Percentiles rank a stretch among this genome's conserved stretches.
Conservation (phyloP, 2,797 vertebrate genomes). For the Pristis pectinata region DNA sequence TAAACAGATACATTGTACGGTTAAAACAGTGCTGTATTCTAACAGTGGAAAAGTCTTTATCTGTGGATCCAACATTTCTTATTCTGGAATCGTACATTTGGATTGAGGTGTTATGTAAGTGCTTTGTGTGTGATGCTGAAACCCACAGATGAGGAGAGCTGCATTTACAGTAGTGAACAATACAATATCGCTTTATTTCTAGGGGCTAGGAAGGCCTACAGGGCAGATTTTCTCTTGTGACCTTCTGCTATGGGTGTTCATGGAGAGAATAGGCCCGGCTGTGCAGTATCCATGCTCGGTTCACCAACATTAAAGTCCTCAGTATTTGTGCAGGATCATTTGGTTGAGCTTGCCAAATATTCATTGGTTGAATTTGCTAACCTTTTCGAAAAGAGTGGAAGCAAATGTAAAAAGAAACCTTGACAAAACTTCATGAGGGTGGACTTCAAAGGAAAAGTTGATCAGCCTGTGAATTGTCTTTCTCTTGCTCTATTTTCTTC, state of each 20-base stretch:
- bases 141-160: neutral
- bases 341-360: neutral
- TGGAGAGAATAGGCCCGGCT: neutral
- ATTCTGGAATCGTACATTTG: neutral
- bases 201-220: neutral
- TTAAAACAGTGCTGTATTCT: neutral
- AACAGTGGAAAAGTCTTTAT: neutral
- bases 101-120: neutral
- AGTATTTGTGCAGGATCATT: neutral
- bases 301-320: neutral
- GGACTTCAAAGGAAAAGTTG: neutral
- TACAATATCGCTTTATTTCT: neutral
- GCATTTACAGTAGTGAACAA: neutral
- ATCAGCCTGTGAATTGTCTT: neutral
- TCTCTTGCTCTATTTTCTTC: neutral
- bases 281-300: neutral
- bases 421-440: neutral
- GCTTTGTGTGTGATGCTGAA: neutral
- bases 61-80: neutral
- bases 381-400: neutral
- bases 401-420: neutral
- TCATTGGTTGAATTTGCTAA: neutral
- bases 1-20: neutral
- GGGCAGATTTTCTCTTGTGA: neutral
- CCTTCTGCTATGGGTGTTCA: neutral